phyloP scores from a whole-genome alignment of 1,140 invertebrate species.

The Lucilia cuprina region DNA sequence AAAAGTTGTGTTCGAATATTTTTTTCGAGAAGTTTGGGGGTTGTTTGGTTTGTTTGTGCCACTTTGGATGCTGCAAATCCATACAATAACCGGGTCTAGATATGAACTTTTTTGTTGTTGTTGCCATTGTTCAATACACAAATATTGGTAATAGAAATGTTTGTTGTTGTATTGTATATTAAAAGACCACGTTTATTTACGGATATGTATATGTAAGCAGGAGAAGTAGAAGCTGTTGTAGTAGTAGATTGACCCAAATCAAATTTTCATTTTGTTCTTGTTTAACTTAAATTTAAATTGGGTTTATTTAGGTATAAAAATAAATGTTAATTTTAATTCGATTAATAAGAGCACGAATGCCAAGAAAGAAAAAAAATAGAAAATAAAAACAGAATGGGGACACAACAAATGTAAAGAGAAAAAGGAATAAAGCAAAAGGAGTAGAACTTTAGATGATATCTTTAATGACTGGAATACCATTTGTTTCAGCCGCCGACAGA shows the following conservation, averaged over 20 bases:
- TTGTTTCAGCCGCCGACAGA: not conserved
- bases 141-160: not conserved
- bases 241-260: constrained; percentile 1
- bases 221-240: too few species aligned
- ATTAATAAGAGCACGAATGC: not conserved
- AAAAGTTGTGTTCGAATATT: not conserved
- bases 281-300: constrained; percentile 21
- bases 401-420: too few species aligned
- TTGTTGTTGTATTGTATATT: not conserved
- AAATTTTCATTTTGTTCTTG: not conserved
- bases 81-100: not conserved
- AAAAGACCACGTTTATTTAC: not conserved
- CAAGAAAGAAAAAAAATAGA: not conserved
- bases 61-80: not conserved
- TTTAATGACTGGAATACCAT: not conserved
- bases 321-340: constrained; percentile 33
- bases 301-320: constrained; percentile 30
- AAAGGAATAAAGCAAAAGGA: not conserved
- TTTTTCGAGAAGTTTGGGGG: not conserved
- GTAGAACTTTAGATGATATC: not conserved
- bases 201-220: too few species aligned
- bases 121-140: not conserved
- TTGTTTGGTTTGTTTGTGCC: not conserved
- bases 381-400: not conserved
- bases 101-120: not conserved